Conservation (phyloP, 2,797 vertebrate genomes). For the Onychomys leucogaster region DNA sequence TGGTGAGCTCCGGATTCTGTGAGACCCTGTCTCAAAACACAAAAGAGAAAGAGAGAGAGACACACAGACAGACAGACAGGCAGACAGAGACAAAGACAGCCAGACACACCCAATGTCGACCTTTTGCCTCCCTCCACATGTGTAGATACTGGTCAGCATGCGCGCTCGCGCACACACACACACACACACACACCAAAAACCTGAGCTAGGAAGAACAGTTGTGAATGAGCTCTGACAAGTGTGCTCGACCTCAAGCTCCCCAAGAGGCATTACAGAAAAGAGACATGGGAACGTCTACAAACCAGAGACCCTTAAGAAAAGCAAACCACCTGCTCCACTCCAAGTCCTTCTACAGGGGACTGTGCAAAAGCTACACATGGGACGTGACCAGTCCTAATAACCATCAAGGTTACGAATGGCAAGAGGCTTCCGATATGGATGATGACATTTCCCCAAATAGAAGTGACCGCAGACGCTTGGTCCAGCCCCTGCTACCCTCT, state of each 20-base stretch:
- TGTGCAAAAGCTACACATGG: background rate
- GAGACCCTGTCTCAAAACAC: background rate
- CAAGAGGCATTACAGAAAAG: background rate
- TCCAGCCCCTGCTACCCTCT: background rate
- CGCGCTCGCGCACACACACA: too few species aligned
- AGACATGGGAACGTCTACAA: background rate
- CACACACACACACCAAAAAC: background rate
- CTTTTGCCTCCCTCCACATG: background rate
- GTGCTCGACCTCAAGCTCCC: background rate
- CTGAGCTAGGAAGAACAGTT: background rate
- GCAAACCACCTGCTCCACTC: background rate
- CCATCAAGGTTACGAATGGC: background rate
- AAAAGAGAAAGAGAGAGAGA: background rate
- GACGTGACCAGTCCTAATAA: background rate
- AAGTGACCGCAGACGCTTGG: background rate
- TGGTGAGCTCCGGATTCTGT: background rate
- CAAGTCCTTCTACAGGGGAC: background rate
- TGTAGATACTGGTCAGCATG: background rate
- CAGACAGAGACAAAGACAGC: fast-evolving
- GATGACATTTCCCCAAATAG: background rate
- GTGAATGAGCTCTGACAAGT: background rate
- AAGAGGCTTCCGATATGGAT: background rate
- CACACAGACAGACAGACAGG: fast-evolving
- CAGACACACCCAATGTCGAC: background rate
- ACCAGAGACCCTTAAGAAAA: background rate